Evolutionary conservation across 2,797 vertebrate genomes (phyloP), one percentile per base, ranked within the genome.

Genomic region (Gastrophryne carolinensis): DNA sequence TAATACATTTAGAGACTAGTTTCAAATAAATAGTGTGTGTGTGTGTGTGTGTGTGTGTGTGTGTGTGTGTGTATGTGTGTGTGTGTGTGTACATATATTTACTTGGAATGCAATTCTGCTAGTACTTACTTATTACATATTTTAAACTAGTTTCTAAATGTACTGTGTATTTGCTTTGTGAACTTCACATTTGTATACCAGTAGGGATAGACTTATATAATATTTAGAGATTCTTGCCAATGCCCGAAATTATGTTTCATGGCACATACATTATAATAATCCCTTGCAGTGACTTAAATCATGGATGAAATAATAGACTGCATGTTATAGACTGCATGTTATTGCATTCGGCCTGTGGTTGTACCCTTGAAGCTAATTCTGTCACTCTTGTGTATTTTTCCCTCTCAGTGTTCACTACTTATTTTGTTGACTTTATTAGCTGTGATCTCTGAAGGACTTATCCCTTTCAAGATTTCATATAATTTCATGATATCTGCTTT

Each of bases 381-480:
- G 39, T 60, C 19, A 27, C 26, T 58, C 66, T 37, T n/a, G 49
- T 27, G 27, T 27, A 26, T 71, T 54, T 69, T 54, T 34, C n/a
- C 13, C 2, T 30, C 39, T 30, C 39, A 23, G 4, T 57, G 35
- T 54, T 66, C n/a, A 19, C 13, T 70, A 63, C 13, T 54, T 47
- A 54, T 62, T 62, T 41, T n/a, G 19, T 11, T 70, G 49, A 76
- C 60, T 57, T 74, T 52, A 71, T 64, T 64, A 57, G 39, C 60
- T 77, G 12, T 71, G 74, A 56, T 64, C 27, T 77, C 58, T 70
- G 44, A 70, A 70, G 47, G 66, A 63, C 57, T 41, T 71, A 17
- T 76, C 52, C 35, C 32, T 69, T 39, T 35, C 23, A 39, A 21
- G 56, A 66, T 41, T 52, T 62, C 15, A 53, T 53, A 69, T 27